These are phyloP conservation scores for Andrena marginata DNA, from an alignment of 2,888 invertebrate species.

Conservation along the genomic window DNA sequence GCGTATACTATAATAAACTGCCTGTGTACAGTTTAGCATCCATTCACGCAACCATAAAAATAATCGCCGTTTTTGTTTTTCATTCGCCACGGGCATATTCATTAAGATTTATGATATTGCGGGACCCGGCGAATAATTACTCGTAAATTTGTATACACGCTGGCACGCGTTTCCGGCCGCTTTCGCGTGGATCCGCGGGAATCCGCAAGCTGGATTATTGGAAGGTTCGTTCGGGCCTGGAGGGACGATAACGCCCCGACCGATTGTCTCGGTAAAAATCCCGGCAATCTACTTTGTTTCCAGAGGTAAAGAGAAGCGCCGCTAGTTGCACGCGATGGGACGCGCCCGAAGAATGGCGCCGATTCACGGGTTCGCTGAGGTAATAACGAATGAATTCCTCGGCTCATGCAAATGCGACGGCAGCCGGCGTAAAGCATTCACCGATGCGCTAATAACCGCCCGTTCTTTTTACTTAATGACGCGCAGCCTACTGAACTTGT, in stretches of 20 bases:
- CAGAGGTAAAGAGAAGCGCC: background rate
- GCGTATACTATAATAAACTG: conserved; percentile 22
- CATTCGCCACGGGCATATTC: conserved; percentile 54
- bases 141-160: conserved; percentile 49
- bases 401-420: conserved; percentile 29
- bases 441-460: conserved; percentile 43
- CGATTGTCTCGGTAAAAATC: background rate
- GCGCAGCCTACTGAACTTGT: conserved; percentile 15
- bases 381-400: conserved; percentile 30
- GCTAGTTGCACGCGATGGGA: background rate
- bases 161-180: conserved; percentile 42
- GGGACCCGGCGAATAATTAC: conserved; percentile 67
- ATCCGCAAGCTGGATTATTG: conserved; percentile 17
- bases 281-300: background rate
- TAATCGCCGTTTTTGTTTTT: conserved; percentile 60
- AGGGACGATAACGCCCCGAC: background rate
- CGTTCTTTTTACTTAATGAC: conserved; percentile 45
- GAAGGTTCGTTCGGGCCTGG: background rate
- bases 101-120: conserved; percentile 73
- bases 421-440: conserved; percentile 25
- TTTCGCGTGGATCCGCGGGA: conserved; percentile 9
- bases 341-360: conserved; percentile 4
- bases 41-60: conserved; percentile 60
- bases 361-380: background rate
- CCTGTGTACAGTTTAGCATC: conserved; percentile 29